Conservation (phyloP, 1,140 invertebrate species). For the Panagrolaimus sp. region DNA sequence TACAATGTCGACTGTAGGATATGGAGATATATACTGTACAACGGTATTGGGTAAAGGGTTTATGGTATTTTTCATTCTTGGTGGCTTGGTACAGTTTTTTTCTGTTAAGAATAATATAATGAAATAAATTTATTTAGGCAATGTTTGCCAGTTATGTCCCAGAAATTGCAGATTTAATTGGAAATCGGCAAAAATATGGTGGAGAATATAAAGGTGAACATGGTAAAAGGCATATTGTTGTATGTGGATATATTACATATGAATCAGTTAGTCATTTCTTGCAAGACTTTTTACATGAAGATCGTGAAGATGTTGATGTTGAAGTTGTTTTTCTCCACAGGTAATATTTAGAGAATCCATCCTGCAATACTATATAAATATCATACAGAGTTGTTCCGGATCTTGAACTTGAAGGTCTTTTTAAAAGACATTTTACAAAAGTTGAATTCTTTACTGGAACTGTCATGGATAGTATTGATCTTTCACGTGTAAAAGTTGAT, state of each 20-base stretch:
- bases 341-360: slow-evolving; percentile 61
- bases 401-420: slow-evolving; percentile 64
- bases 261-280: slow-evolving; percentile 99
- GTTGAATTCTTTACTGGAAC: slow-evolving; percentile 65
- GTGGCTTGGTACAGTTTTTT: slow-evolving; percentile 80
- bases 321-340: slow-evolving; percentile 99
- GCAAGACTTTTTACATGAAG: slow-evolving; percentile 99
- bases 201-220: slow-evolving; percentile 93
- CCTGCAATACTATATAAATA: too few species aligned
- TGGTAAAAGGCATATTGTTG: slow-evolving; percentile 98
- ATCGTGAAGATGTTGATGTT: slow-evolving; percentile 97
- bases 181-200: slow-evolving; percentile 92
- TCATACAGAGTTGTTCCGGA: slow-evolving; percentile 60
- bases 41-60: slow-evolving; percentile 91
- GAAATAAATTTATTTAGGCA: slow-evolving; percentile 60
- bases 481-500: slow-evolving; percentile 63
- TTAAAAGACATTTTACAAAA: slow-evolving; percentile 65
- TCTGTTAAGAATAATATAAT: neutral
- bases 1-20: slow-evolving; percentile 94
- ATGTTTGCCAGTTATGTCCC: slow-evolving; percentile 85
- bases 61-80: slow-evolving; percentile 96
- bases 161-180: slow-evolving; percentile 96
- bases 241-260: slow-evolving; percentile 99
- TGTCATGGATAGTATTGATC: slow-evolving; percentile 64
- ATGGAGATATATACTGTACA: slow-evolving; percentile 89